These are phyloP conservation scores for Steinernema carpocapsae DNA, from an alignment of 2,888 invertebrate species.

Conservation along the genomic window DNA sequence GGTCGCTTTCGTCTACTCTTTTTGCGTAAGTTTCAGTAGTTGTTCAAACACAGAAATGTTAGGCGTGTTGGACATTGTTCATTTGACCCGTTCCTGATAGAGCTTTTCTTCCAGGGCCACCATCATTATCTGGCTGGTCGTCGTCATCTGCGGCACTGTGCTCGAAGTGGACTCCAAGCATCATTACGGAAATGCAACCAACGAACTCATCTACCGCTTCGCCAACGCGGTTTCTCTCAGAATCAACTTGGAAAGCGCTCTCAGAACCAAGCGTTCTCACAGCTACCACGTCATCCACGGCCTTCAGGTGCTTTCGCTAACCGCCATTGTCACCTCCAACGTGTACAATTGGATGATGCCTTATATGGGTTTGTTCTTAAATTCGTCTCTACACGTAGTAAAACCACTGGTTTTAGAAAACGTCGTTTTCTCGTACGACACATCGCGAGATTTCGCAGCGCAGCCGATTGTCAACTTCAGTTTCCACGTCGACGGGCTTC, in stretches of 20 bases:
- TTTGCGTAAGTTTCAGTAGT: slow-evolving; percentile 50
- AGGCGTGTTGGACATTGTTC: too few relatives aligned
- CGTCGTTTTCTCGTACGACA: slow-evolving; percentile 62
- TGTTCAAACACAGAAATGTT: too few relatives aligned
- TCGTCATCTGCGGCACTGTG: slow-evolving; percentile 20
- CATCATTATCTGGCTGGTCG: slow-evolving; percentile 6
- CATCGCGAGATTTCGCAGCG: slow-evolving; percentile 48
- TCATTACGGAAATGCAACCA: slow-evolving; percentile 12
- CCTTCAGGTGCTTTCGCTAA: slow-evolving; percentile 48
- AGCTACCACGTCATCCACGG: slow-evolving; percentile 46
- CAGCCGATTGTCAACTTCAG: slow-evolving; percentile 64
- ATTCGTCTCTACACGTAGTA: background rate
- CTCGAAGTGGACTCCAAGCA: slow-evolving; percentile 19
- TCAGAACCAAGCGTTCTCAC: slow-evolving; percentile 49
- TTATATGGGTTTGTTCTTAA: slow-evolving; percentile 56
- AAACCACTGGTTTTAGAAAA: slow-evolving; percentile 54
- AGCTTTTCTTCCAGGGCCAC: background rate
- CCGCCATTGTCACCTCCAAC: slow-evolving; percentile 57
- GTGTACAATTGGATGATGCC: slow-evolving; percentile 65
- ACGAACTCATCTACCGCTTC: slow-evolving; percentile 31
- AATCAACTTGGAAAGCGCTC: slow-evolving; percentile 42
- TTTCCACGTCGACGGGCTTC: slow-evolving; percentile 56
- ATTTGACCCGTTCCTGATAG: too few relatives aligned
- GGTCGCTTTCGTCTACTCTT: slow-evolving; percentile 52
- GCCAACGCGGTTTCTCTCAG: slow-evolving; percentile 36